Conservation (phyloP, 2,888 invertebrate species). For the Machimus rusticus region DNA sequence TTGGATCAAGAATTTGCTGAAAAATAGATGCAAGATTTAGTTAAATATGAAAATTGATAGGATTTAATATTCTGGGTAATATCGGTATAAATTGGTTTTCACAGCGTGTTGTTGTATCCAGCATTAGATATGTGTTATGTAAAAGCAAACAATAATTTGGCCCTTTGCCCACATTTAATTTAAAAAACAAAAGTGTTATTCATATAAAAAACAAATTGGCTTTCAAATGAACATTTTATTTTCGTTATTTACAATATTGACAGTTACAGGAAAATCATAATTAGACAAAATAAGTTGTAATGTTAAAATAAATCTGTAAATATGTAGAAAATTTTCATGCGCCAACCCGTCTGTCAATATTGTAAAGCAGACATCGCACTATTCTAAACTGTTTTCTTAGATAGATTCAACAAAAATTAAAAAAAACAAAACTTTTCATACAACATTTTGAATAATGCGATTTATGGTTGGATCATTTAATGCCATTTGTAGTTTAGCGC, state of each 20-base stretch:
- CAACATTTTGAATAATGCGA: conserved; percentile 38
- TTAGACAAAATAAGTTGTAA: conserved; percentile 3
- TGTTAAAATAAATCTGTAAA: conserved; percentile 2
- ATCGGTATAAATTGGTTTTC: neutral
- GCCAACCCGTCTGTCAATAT: conserved; percentile 47
- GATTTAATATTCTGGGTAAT: neutral
- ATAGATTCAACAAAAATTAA: neutral
- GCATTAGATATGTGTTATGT: neutral
- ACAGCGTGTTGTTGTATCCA: neutral
- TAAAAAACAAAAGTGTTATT: neutral
- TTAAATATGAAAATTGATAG: neutral
- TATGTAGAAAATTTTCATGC: neutral
- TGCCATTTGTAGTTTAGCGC: conserved; percentile 7
- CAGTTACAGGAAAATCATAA: conserved; percentile 17
- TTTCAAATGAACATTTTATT: conserved; percentile 19
- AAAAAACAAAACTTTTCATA: neutral
- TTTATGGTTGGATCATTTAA: conserved; percentile 39
- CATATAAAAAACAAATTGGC: neutral
- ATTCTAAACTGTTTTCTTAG: neutral
- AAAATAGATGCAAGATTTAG: conserved; percentile 45
- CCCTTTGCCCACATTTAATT: neutral
- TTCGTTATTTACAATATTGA: conserved; percentile 34
- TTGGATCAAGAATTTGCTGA: conserved; percentile 66
- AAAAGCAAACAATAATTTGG: neutral
- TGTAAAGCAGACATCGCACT: conserved; percentile 44